Conservation (phyloP, 2,888 invertebrate species). For the Steinernema hermaphroditum region DNA sequence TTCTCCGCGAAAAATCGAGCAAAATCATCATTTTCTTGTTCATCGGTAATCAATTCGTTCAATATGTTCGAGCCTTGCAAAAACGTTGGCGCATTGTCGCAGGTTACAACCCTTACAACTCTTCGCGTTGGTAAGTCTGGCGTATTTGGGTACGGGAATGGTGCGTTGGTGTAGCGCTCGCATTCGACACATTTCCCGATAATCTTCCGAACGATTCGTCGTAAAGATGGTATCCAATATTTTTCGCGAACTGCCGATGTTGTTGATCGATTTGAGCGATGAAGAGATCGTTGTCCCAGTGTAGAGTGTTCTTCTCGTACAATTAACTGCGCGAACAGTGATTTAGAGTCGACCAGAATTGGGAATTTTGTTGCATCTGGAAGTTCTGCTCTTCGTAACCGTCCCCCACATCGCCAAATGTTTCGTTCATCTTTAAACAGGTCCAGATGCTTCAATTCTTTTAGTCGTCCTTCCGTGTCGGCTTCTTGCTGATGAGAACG, state of each 20-base stretch:
- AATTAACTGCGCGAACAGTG: not conserved
- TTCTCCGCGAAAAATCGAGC: constrained; percentile 5
- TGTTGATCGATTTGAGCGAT: no score
- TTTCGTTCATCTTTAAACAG: no score
- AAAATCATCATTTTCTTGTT: not conserved
- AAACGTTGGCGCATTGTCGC: constrained; percentile 35
- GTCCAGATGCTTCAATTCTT: no score
- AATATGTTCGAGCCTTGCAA: not conserved
- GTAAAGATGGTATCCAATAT: constrained; percentile 35
- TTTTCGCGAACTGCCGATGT: constrained; percentile 23
- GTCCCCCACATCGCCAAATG: no score
- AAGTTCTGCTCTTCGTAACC: constrained; percentile 25
- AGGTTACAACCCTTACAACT: constrained; percentile 17
- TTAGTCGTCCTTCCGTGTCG: constrained; percentile 1
- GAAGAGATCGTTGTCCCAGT: no score
- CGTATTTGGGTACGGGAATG: constrained; percentile 23
- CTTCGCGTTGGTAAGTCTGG: constrained; percentile 34
- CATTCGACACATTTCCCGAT: constrained; percentile 32
- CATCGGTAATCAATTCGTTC: not conserved
- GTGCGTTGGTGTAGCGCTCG: not conserved
- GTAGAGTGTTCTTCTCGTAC: no score
- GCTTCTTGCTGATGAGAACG: not conserved
- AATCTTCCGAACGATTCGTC: not conserved
- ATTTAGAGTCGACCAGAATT: not conserved
- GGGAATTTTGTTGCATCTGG: constrained; percentile 3